Base-by-base conservation (phyloP, 2,888 invertebrate species). In the Leptarthrus brevirostris region DNA sequence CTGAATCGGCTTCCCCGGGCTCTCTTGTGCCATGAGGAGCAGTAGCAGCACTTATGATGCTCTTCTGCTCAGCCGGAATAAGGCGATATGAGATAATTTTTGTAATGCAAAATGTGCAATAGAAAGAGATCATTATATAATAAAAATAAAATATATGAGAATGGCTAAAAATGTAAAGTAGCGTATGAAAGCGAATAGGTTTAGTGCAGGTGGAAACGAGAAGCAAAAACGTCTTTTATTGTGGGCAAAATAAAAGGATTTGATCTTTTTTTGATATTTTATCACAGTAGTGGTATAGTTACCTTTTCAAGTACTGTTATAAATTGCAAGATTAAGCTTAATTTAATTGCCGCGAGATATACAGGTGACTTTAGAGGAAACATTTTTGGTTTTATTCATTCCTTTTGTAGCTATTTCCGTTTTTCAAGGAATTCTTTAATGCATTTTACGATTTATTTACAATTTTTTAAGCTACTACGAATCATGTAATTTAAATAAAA, bases 91-190 rank as follows among this genome's bases (percentile, higher is more conserved):
- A 76, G 74, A 74, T 36, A 61, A 61, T 61, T 61, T 61, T 61
- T 61, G 54, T 74, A 76, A 74, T 73, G 66, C 58, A 56, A 74
- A 74, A 74, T 76, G 74, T 74, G 74, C 74, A 76, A 73, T 74
- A 74, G 72, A 73, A 74, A 74, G 74, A 74, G 76, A 74, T 74
- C 73, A 74, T 76, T 72, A 61, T 76, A 66, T 73, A 73, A 76
- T 74, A 76, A 76, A 76, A 74, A 72, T 76, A 76, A 73, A 74
- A 74, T 74, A 74, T 73, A 73, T 76, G 70, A 64, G 73, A 69
- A 73, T 73, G 64, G n/a, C n/a, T n/a, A n/a, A n/a, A n/a, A n/a
- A n/a, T n/a, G n/a, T n/a, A n/a, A n/a, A n/a, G n/a, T n/a, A n/a
- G n/a, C n/a, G n/a, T n/a, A n/a, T n/a, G n/a, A n/a, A n/a, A n/a